Conservation (phyloP, 2,888 invertebrate species). For the Margaritifera margaritifera region DNA sequence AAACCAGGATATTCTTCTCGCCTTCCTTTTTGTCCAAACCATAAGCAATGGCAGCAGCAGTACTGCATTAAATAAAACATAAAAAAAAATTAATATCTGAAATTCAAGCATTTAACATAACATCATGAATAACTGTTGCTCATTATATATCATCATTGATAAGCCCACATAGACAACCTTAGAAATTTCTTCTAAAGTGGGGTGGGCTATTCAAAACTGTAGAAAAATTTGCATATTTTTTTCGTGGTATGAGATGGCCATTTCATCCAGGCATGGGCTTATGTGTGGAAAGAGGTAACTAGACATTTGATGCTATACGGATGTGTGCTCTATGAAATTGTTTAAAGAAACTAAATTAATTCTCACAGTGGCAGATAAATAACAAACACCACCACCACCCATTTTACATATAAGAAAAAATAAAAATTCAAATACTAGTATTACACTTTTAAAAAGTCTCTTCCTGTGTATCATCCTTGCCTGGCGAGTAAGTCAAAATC, state of each 20-base stretch:
- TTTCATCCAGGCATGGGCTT: background rate
- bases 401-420: too few species aligned
- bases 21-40: constrained; percentile 97
- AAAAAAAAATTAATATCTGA: background rate
- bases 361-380: too few species aligned
- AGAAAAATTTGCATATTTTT: background rate
- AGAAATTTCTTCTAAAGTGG: too few species aligned
- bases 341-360: too few species aligned
- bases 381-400: too few species aligned
- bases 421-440: too few species aligned
- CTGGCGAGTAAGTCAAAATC: background rate
- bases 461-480: background rate
- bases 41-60: constrained; percentile 97
- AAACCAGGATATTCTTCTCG: constrained; percentile 98
- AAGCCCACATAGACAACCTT: too few species aligned
- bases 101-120: background rate
- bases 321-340: too few species aligned
- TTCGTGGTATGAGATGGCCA: background rate
- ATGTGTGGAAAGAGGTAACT: background rate
- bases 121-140: background rate
- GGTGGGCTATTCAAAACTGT: too few species aligned
- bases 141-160: too few species aligned
- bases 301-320: too few species aligned
- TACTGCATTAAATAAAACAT: constrained; percentile 71
- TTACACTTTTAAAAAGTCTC: too few species aligned